These are phyloP conservation scores for Laticauda laticaudata DNA, from an alignment of 2,113 vertebrate genomes.

Conservation along the genomic window DNA sequence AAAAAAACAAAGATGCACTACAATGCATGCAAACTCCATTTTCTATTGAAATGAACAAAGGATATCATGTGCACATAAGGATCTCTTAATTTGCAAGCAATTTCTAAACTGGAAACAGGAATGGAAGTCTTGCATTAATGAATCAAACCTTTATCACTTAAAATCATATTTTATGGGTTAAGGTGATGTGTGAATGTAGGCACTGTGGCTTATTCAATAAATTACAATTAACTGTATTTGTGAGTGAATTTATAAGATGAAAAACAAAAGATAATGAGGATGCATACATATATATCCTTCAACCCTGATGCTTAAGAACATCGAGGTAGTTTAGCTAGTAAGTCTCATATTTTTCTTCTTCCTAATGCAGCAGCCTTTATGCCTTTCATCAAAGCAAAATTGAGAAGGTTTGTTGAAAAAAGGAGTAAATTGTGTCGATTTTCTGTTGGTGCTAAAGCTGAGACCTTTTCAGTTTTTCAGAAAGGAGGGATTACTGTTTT, in stretches of 20 bases:
- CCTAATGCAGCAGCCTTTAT: neutral
- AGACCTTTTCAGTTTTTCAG: conserved; percentile 11
- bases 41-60: neutral
- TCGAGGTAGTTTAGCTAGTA: neutral
- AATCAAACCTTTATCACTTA: neutral
- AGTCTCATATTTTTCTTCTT: neutral
- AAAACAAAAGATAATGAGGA: neutral
- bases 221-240: neutral
- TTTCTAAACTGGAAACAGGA: neutral
- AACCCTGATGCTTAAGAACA: conserved; percentile 13
- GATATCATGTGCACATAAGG: neutral
- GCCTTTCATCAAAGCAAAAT: conserved; percentile 35
- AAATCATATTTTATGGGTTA: neutral
- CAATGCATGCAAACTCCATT: neutral
- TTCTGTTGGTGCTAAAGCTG: conserved; percentile 25
- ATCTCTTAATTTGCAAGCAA: neutral
- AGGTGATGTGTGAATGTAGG: neutral
- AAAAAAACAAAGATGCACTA: neutral
- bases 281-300: neutral
- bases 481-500: neutral
- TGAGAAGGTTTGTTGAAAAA: neutral
- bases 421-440: neutral
- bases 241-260: neutral
- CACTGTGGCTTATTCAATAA: neutral
- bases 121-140: neutral